phyloP scores from a whole-genome alignment of 30 jellyfish, hydroid and myxozoan genomes.

The Catostylus mosaicus region DNA sequence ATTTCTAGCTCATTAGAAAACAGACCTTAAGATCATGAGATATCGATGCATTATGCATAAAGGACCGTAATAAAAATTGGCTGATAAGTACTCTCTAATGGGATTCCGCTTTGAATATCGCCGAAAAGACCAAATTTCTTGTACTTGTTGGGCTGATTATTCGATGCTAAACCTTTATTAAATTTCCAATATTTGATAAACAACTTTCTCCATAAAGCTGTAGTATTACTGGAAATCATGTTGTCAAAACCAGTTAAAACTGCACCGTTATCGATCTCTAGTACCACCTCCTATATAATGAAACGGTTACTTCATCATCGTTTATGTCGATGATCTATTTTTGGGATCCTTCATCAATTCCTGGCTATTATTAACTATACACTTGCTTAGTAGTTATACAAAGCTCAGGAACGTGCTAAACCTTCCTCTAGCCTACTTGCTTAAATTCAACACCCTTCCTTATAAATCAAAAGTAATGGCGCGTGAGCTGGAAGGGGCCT shows the following conservation, averaged over 20 bases:
- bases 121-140: slow-evolving; percentile 23
- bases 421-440: too few species aligned
- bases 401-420: too few species aligned
- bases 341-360: too few species aligned
- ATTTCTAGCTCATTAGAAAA: slow-evolving; percentile 13
- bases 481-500: too few species aligned
- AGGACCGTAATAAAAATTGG: slow-evolving; percentile 1
- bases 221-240: neutral
- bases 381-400: too few species aligned
- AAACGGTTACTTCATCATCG: neutral
- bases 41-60: slow-evolving; percentile 17
- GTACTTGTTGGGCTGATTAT: slow-evolving; percentile 27
- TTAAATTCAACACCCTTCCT: too few species aligned
- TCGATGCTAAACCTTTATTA: neutral
- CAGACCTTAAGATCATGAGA: slow-evolving; percentile 3
- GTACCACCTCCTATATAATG: neutral
- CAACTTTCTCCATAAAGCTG: neutral
- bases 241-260: neutral
- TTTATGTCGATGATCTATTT: neutral
- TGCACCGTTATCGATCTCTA: neutral
- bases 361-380: too few species aligned
- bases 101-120: slow-evolving; percentile 26
- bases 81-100: neutral
- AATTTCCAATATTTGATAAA: slow-evolving; percentile 2
- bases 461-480: too few species aligned